Evolutionary conservation across 2,797 vertebrate species (phyloP), one percentile per base, ranked within the genome.

Genomic region (Mallotus villosus): DNA sequence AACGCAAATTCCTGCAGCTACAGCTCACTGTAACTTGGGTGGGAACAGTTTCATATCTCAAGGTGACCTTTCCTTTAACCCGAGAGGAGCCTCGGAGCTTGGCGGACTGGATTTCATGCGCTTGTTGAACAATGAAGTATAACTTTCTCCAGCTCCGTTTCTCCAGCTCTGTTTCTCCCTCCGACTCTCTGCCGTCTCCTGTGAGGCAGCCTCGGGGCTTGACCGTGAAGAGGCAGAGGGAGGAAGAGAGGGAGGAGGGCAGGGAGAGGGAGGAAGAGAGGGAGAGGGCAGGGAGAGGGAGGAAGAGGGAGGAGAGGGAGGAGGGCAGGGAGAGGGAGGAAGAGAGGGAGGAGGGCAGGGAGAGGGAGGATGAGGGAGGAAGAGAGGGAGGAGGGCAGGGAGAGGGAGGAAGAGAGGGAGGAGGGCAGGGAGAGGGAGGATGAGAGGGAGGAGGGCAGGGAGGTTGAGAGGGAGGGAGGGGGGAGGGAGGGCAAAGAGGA

Each of bases 41-140:
- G 68, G 66, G 25, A 49, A 63, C 63, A n/a, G 32, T 32, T 72
- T 4, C 14, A 63, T 55, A 3, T 37, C 16, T 25, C 8, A 19
- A 55, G 53, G 22, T 46, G 68, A 67, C 46, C 25, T 55, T 63
- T 76, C 19, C 37, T 12, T 25, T 41, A 17, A 71, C 70, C 25
- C 64, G 9, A 9, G n/a, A 49, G 64, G 62, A 22, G 46, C 5
- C 27, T 6, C 41, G 19, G 19, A 12, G 29, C 16, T 24, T n/a
- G 53, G 46, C 22, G 59, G 14, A 64, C 46, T 53, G 22, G 60
- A 19, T 71, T 71, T 16, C 70, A 49, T 29, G 14, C 27, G 14
- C 41, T 63, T 21, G 34, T 67, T 46, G 16, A 64, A 64, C 67
- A 22, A 25, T 14, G 49, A 16, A 24, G 34, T 59, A 49, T 64